A percentile compares a stretch with the other conserved stretches of the same genome.
phyloP scores from a whole-genome alignment of 2,888 invertebrate species.

The Liodrosophila aerea region DNA sequence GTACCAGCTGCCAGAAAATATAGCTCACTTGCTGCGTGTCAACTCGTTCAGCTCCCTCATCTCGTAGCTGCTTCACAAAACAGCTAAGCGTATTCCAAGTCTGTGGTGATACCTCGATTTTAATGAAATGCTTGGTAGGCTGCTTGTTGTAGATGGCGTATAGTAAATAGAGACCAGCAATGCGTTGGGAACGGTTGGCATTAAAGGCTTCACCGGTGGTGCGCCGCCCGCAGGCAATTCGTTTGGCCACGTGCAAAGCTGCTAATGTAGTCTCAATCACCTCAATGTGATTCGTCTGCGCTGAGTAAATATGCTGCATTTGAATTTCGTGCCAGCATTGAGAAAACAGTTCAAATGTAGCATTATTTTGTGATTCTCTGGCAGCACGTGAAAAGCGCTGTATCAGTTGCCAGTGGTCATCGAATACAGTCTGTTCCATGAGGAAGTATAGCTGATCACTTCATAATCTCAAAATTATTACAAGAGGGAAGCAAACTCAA shows the following conservation, averaged over 20 bases:
- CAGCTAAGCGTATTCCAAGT: slow-evolving; percentile 63
- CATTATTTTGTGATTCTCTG: slow-evolving; percentile 12
- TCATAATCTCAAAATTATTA: too few species aligned
- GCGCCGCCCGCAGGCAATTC: slow-evolving; percentile 56
- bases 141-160: slow-evolving; percentile 79
- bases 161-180: slow-evolving; percentile 73
- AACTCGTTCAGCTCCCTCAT: slow-evolving; percentile 1
- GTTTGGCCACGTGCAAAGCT: slow-evolving; percentile 67
- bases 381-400: slow-evolving; percentile 28
- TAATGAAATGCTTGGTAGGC: slow-evolving; percentile 74
- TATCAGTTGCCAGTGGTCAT: slow-evolving; percentile 59
- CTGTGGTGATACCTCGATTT: slow-evolving; percentile 63
- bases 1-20: slow-evolving; percentile 65
- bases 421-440: slow-evolving; percentile 51
- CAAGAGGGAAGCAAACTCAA: too few species aligned
- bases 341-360: slow-evolving; percentile 68
- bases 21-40: slow-evolving; percentile 61
- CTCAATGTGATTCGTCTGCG: slow-evolving; percentile 68
- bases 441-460: too few species aligned
- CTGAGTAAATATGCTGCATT: slow-evolving; percentile 74
- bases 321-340: slow-evolving; percentile 66
- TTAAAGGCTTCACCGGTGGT: slow-evolving; percentile 34
- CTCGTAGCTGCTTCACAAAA: slow-evolving; percentile 47
- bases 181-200: slow-evolving; percentile 45
- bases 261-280: slow-evolving; percentile 72